Conservation (phyloP, 2,797 vertebrate species). For the Dendrocincla fuliginosa region DNA sequence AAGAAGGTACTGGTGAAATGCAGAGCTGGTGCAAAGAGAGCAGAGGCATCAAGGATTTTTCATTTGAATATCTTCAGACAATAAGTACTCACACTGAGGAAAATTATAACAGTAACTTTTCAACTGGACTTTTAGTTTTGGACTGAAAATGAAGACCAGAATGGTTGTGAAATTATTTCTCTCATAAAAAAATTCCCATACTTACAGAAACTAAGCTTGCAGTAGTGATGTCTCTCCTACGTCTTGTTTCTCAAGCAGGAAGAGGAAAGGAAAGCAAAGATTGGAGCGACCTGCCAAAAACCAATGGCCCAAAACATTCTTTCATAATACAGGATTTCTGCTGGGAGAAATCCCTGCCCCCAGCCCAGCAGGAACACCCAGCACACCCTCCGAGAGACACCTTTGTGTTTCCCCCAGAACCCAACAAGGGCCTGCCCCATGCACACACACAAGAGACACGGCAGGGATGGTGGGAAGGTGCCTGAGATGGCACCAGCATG, state of each 20-base stretch:
- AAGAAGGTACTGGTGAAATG: background rate
- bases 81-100: background rate
- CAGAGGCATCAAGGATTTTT: background rate
- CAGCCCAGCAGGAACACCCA: background rate
- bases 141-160: background rate
- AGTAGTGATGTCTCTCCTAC: background rate
- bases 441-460: fast-evolving
- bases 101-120: background rate
- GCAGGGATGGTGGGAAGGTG: fast-evolving
- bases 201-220: background rate
- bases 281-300: background rate
- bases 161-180: background rate
- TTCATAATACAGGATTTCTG: background rate
- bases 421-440: too few relatives aligned
- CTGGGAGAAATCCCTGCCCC: background rate
- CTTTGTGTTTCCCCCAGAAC: background rate
- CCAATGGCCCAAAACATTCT: fast-evolving
- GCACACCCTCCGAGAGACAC: fast-evolving
- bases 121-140: background rate
- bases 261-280: background rate
- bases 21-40: background rate
- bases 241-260: background rate
- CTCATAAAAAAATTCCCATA: background rate
- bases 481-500: fast-evolving
- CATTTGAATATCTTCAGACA: background rate